Base-by-base conservation (phyloP, 2,797 vertebrate genomes). In the Halcyon smyrnensis region DNA sequence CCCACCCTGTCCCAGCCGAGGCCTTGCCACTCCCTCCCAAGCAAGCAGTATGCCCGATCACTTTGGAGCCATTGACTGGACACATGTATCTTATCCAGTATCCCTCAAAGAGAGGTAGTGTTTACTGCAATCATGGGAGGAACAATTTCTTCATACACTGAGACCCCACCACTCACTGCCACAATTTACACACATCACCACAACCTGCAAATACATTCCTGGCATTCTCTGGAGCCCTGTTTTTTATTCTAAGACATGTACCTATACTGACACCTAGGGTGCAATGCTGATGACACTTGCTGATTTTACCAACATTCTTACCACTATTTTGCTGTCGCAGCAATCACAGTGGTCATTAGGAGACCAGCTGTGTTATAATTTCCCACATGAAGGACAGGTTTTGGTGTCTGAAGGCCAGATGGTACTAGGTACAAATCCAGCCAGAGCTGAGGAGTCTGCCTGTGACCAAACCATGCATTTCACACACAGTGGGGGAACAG, bases 181-280 rank as follows among this genome's bases (percentile, higher is more conserved):
- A 50, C 53, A 59, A 10, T 63, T 87, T 34, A 67, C n/a, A 36
- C 15, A 48, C 18, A 28, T 20, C 12, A 56, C 37, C 12, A 37
- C 41, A 4, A 2, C 53, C 68, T 48, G 18, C 34, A 53, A 34
- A 46, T 20, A 21, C 0, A 0, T 12, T 12, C n/a, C 62, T 39
- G 65, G 15, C 54, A 46, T 6, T 6, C 16, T 36, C 37, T 15
- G 57, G 53, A 86, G 19, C 65, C 24, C 39, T 4, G 34, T 1
- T 65, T 68, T 50, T 57, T 75, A 41, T 53, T 79, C 50, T 36
- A 54, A 86, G 73, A 76, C 9, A 1, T 9, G 65, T 89, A 78
- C 77, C 70, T 90, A 59, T 51, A 95, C 69, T 96, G 95, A 96
- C 94, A 96, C 91, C 94, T 95, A 95, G 84, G 92, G 94, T 89